Evolutionary conservation across 2,113 vertebrate genomes (phyloP).

Genomic region (Tragulus kanchil): DNA sequence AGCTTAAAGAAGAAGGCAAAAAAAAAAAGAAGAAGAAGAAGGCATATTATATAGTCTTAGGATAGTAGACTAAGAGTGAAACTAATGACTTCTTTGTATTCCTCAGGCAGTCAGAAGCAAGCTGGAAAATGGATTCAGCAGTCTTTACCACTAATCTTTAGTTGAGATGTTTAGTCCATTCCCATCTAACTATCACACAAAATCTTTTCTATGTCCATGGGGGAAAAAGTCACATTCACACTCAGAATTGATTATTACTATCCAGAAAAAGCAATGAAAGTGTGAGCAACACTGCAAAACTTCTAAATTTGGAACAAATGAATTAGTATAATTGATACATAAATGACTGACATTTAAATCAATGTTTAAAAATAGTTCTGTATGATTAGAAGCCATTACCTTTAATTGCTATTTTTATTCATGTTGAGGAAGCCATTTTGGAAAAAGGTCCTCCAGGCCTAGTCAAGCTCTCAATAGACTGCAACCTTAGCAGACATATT

Average conservation of each 20-base stretch:
- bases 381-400: constrained; percentile 54
- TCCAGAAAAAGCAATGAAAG: not conserved
- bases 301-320: not conserved
- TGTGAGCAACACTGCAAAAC: not conserved
- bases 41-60: not conserved
- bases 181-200: not conserved
- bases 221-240: constrained; percentile 27
- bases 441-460: not conserved
- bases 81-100: constrained; percentile 42
- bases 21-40: not conserved
- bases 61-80: not conserved
- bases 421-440: not conserved
- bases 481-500: not conserved
- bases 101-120: not conserved
- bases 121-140: not conserved
- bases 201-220: not conserved
- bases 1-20: not conserved
- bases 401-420: no score
- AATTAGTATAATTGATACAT: not conserved
- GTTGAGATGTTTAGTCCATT: constrained; percentile 27
- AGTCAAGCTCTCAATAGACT: not conserved
- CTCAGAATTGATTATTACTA: not conserved
- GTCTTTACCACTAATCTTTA: not conserved
- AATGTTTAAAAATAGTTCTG: constrained; percentile 7
- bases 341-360: not conserved